phyloP scores from a whole-genome alignment of 2,797 vertebrate genomes.

The Alectoris magna region DNA sequence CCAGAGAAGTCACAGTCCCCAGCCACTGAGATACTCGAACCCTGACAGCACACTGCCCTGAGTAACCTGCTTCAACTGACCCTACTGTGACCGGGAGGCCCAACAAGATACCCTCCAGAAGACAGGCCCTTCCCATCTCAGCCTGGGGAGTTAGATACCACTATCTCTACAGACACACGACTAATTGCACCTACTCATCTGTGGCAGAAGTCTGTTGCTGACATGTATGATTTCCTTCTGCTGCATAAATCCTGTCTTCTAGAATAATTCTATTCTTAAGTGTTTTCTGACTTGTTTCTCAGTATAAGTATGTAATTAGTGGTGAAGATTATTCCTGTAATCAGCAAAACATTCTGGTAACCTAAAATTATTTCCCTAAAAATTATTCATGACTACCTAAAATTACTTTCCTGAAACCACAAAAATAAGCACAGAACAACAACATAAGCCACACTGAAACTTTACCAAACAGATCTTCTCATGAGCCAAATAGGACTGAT shows the following conservation, averaged over 20 bases:
- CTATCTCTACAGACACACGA: neutral
- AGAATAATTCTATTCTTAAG: neutral
- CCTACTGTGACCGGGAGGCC: neutral
- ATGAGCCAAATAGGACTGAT: neutral
- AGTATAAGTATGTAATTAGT: neutral
- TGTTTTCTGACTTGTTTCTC: neutral
- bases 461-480: neutral
- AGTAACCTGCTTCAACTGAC: neutral
- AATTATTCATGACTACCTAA: neutral
- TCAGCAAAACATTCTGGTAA: neutral
- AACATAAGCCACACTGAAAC: neutral
- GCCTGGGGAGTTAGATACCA: neutral
- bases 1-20: neutral
- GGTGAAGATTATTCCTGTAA: neutral
- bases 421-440: neutral
- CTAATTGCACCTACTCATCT: neutral
- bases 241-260: neutral
- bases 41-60: neutral
- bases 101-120: neutral
- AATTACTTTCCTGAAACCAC: neutral
- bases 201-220: neutral
- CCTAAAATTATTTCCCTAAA: neutral
- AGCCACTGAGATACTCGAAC: neutral
- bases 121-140: neutral
- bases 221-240: neutral